These are phyloP conservation scores for Pomacea maculata DNA, from an alignment of 1,140 invertebrate genomes.

Conservation along the genomic window DNA sequence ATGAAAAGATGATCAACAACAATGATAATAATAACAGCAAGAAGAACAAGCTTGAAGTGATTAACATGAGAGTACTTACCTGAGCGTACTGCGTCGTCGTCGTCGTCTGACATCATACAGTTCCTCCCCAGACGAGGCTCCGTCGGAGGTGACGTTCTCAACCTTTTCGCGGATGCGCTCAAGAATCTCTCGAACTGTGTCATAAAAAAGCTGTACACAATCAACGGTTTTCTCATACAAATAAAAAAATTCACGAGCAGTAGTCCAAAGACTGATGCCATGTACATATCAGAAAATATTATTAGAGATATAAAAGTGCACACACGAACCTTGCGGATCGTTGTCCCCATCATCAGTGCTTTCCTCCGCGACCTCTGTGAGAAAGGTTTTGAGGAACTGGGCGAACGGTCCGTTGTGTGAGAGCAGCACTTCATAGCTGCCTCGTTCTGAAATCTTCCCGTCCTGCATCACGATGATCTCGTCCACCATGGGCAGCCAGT, in stretches of 20 bases:
- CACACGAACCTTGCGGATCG: conserved; percentile 43
- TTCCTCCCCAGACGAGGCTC: conserved; percentile 26
- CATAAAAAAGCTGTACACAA: neutral
- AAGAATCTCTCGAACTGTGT: conserved; percentile 32
- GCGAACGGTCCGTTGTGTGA: conserved; percentile 55
- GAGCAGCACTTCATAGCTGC: conserved; percentile 58
- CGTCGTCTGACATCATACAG: conserved; percentile 5
- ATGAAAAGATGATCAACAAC: too few species aligned
- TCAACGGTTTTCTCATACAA: too few species aligned
- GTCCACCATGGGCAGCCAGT: conserved; percentile 60
- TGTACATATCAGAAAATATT: too few species aligned
- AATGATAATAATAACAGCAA: too few species aligned
- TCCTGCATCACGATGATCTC: conserved; percentile 54
- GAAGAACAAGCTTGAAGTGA: too few species aligned
- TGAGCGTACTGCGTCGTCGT: neutral
- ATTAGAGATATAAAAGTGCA: too few species aligned
- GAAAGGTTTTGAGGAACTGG: conserved; percentile 37
- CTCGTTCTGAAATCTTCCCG: conserved; percentile 55
- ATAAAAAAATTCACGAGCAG: too few species aligned
- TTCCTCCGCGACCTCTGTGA: conserved; percentile 27
- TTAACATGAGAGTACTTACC: too few species aligned
- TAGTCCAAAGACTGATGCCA: too few species aligned
- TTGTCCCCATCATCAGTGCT: conserved; percentile 30
- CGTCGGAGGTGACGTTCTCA: conserved; percentile 42
- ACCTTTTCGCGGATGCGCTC: conserved; percentile 35